phyloP scores from a whole-genome alignment of 1,140 invertebrate genomes.

The Cheumatopsyche charites region DNA sequence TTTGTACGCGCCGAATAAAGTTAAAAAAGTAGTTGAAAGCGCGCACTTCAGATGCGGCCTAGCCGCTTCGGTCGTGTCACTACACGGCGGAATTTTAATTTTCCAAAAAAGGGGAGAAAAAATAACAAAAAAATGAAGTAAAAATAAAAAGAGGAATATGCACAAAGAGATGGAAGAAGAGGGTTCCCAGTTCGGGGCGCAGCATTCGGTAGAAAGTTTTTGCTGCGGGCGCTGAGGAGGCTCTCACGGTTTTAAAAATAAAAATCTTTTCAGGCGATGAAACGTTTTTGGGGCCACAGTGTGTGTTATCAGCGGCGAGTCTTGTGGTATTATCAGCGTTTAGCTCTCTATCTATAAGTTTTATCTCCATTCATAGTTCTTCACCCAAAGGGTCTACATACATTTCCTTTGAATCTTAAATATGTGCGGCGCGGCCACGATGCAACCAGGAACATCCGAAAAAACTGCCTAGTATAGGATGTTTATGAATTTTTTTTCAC shows the following conservation, averaged over 20 bases:
- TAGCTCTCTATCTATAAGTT: constrained; percentile 45
- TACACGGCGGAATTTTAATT: constrained; percentile 18
- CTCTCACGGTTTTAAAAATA: constrained; percentile 22
- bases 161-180: too few species aligned
- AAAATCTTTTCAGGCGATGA: constrained; percentile 30
- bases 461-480: constrained; percentile 5
- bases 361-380: constrained; percentile 42
- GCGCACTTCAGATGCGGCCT: too few species aligned
- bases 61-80: too few species aligned
- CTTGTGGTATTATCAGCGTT: constrained; percentile 45
- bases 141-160: too few species aligned
- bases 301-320: constrained; percentile 35
- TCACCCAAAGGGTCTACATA: constrained; percentile 26
- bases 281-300: constrained; percentile 11
- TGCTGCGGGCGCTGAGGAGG: constrained; percentile 10
- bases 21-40: too few species aligned
- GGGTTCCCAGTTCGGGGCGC: neutral
- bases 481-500: neutral
- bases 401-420: constrained; percentile 44
- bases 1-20: too few species aligned
- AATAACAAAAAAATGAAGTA: too few species aligned
- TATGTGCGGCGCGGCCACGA: neutral
- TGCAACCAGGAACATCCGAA: constrained; percentile 26
- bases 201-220: neutral
- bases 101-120: neutral